These are phyloP conservation scores for Limnothrissa miodon DNA, from an alignment of 2,113 vertebrate species.

Conservation along the genomic window DNA sequence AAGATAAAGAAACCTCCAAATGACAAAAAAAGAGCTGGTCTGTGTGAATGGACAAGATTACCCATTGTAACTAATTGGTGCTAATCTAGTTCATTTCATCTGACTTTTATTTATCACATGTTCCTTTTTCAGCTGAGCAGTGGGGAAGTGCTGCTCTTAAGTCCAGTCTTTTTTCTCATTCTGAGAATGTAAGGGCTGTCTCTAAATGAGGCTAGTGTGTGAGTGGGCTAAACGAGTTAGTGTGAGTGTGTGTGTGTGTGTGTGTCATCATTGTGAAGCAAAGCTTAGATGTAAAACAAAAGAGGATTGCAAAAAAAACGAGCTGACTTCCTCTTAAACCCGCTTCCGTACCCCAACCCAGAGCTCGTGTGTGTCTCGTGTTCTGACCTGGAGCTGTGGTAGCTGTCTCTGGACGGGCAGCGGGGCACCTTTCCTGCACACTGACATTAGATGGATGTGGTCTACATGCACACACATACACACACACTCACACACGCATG, in stretches of 20 bases:
- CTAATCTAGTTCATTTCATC: not conserved
- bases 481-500: not conserved
- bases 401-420: not conserved
- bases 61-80: not conserved
- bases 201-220: not conserved
- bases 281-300: not conserved
- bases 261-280: not conserved
- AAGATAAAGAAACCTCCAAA: constrained; percentile 18
- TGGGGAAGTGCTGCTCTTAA: not conserved
- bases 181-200: not conserved
- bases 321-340: not conserved
- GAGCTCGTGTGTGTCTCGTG: not conserved
- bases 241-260: too few species aligned
- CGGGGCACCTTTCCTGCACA: not conserved
- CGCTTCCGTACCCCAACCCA: not conserved
- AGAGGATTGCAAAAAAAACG: not conserved
- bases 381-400: not conserved
- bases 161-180: not conserved
- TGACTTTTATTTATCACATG: not conserved
- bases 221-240: not conserved
- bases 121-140: not conserved
- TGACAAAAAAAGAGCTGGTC: constrained; percentile 39
- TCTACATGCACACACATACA: not conserved
- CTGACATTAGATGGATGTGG: not conserved
- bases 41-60: constrained; percentile 19